Evolutionary conservation across 2,888 invertebrate genomes (phyloP).

Genomic region (Unio pictorum): DNA sequence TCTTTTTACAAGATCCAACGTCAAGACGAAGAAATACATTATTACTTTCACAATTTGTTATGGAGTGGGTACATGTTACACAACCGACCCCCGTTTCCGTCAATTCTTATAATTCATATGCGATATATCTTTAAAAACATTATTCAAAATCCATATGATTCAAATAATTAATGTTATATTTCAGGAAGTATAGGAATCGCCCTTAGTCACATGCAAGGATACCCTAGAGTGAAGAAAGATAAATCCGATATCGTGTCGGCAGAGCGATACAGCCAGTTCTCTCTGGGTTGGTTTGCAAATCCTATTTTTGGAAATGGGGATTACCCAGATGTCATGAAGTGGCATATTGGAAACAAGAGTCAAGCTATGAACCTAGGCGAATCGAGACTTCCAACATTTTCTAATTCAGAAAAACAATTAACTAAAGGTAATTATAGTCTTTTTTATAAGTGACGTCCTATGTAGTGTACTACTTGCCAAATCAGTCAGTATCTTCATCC

Average conservation of each 20-base stretch:
- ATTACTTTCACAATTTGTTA: no score
- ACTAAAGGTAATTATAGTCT: conserved; percentile 54
- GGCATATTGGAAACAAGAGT: conserved; percentile 44
- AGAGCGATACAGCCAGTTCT: conserved; percentile 40
- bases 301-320: conserved; percentile 72
- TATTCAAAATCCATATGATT: no score
- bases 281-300: conserved; percentile 60
- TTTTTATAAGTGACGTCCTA: background rate
- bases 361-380: conserved; percentile 29
- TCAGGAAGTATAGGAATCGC: conserved; percentile 47
- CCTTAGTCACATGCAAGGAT: conserved; percentile 38
- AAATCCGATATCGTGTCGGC: conserved; percentile 40
- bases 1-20: no score
- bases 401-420: conserved; percentile 54
- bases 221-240: conserved; percentile 31
- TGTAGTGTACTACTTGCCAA: no score
- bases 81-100: no score
- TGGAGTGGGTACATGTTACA: no score
- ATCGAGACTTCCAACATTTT: conserved; percentile 63
- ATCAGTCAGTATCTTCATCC: no score
- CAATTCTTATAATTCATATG: no score
- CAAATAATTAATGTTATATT: background rate
- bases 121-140: no score
- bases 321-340: conserved; percentile 68
- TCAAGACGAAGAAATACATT: no score